A percentile compares a stretch with the other conserved stretches of the same genome.
These are phyloP conservation scores for Troides oblongomaculatus DNA, from an alignment of 2,888 invertebrate species.

Conservation along the genomic window DNA sequence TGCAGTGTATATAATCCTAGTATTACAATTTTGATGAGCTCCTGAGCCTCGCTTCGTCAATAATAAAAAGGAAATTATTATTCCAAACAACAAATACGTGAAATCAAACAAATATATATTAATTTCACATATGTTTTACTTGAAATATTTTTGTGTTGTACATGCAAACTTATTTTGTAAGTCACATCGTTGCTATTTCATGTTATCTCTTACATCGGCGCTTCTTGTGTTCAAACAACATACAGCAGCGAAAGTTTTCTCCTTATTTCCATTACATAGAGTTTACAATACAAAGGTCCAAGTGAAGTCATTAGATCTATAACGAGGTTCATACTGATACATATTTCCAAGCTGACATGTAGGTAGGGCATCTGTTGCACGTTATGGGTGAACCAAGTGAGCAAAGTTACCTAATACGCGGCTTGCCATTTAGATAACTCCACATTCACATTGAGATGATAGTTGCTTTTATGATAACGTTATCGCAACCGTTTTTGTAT, in stretches of 20 bases:
- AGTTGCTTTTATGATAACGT: not conserved
- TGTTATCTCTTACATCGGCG: not conserved
- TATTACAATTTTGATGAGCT: too few species aligned
- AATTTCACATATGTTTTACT: not conserved
- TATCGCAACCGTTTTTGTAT: not conserved
- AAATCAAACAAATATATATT: too few species aligned
- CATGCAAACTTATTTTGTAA: conserved; percentile 1
- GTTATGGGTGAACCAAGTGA: not conserved
- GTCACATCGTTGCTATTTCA: not conserved
- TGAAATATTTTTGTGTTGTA: too few species aligned
- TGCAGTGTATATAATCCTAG: too few species aligned
- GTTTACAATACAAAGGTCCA: not conserved
- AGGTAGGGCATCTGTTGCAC: conserved; percentile 2
- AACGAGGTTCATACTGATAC: not conserved
- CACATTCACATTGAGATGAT: conserved; percentile 6
- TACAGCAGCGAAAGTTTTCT: not conserved
- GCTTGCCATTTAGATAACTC: not conserved
- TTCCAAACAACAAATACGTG: too few species aligned
- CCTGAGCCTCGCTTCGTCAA: too few species aligned
- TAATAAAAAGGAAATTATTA: too few species aligned
- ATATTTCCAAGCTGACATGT: conserved; percentile 15
- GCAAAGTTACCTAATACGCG: conserved; percentile 4
- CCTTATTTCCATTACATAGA: not conserved
- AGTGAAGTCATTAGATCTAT: not conserved
- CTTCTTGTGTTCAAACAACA: not conserved